Evolutionary conservation across 2,888 invertebrate genomes (phyloP).

Genomic region (Brachylomia viminalis): DNA sequence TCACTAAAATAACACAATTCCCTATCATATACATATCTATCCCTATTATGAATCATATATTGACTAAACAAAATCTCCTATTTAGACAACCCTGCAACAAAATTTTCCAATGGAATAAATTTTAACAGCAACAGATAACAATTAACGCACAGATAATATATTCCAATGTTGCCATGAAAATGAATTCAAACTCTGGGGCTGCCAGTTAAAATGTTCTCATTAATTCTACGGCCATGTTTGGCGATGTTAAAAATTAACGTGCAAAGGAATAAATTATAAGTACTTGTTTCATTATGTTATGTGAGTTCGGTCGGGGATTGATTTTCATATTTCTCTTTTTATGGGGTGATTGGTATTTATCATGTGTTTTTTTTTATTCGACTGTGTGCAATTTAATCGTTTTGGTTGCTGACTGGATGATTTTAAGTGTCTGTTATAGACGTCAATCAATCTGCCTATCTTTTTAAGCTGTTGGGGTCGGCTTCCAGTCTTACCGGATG

Average conservation of each 20-base stretch:
- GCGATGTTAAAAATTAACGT: slow-evolving; percentile 64
- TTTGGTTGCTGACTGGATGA: neutral
- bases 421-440: neutral
- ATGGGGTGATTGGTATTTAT: slow-evolving; percentile 30
- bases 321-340: slow-evolving; percentile 42
- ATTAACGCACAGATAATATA: slow-evolving; percentile 62
- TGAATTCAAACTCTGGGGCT: slow-evolving; percentile 68
- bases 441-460: no score
- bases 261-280: slow-evolving; percentile 53
- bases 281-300: slow-evolving; percentile 40
- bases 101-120: slow-evolving; percentile 43
- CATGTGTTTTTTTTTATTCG: neutral
- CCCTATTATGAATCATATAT: no score
- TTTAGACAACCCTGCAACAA: slow-evolving; percentile 6
- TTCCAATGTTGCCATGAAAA: slow-evolving; percentile 71
- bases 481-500: no score
- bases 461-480: no score
- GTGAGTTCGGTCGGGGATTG: slow-evolving; percentile 36
- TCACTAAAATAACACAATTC: neutral
- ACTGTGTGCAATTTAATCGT: neutral
- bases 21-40: neutral
- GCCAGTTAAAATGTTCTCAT: slow-evolving; percentile 60
- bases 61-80: slow-evolving; percentile 4
- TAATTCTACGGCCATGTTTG: slow-evolving; percentile 55
- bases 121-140: slow-evolving; percentile 62